Base-by-base conservation (phyloP, 1,140 invertebrate genomes). In the Trinorchestia longiramus region DNA sequence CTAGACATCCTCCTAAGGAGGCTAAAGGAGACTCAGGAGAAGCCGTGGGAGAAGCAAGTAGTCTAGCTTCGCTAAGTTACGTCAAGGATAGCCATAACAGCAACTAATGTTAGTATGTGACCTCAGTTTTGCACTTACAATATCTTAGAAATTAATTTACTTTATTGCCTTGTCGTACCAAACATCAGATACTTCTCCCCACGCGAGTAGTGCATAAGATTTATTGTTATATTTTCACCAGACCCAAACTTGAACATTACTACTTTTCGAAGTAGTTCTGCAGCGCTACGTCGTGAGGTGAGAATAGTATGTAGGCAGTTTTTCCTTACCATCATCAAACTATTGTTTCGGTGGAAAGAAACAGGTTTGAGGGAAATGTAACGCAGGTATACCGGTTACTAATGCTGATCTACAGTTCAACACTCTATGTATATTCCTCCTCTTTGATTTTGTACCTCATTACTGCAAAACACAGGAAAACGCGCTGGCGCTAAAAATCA, bases 131-230 rank as follows among this genome's bases (percentile, higher is more conserved):
- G 92, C 92, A 94, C 92, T 94, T 94, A 94, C 92, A 17, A 45
- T 94, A 94, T 44, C 92, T 94, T 94, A 94, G 92, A 94, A 44
- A 47, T 94, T 94, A 94, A 94, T 94, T 94, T 94, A 94, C 11
- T 94, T 94, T 94, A 94, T 94, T 94, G 92, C 92, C 92, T 47
- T 94, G 92, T 45, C 43, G 43, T 94, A 94, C 43, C 41, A 47
- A 94, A 47, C 44, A 8, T 90, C 62, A 77, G 3, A 77, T 36
- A 3, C 62, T 77, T 36, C 62, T 77, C 28, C 11, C 62, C 62
- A 77, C 28, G 36, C 36, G 62, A 77, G 62, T 23, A 77, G 62
- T 77, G 47, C 62, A 23, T 23, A 28, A 77, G 28, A 77, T 77
- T 77, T 77, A 77, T 77, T 36, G 15, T 77, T 19, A 77, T 28